Conservation (phyloP, 92 coral and sea anemone species). For the Micromussa lordhowensis region DNA sequence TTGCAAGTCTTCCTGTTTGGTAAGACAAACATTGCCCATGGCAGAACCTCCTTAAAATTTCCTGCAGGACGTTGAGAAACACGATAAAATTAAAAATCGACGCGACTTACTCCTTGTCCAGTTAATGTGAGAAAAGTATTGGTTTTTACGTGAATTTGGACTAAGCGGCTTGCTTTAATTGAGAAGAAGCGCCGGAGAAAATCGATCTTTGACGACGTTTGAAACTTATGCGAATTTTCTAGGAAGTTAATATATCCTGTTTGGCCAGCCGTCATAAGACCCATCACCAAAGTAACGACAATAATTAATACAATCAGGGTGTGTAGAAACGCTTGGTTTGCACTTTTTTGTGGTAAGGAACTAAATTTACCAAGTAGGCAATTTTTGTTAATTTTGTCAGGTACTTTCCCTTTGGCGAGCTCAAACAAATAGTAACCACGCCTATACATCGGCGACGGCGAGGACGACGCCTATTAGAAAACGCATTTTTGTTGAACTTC, state of each 20-base stretch:
- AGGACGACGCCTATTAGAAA: too few species aligned
- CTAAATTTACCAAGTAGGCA: not conserved
- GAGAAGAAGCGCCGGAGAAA: not conserved
- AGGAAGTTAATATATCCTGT: not conserved
- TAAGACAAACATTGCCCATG: not conserved
- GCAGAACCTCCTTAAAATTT: not conserved
- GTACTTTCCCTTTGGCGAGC: not conserved
- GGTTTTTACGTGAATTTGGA: not conserved
- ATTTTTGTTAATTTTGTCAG: not conserved
- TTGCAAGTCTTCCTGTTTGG: not conserved
- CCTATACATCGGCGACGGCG: too few species aligned
- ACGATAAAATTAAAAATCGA: not conserved
- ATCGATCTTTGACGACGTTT: not conserved
- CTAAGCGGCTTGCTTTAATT: not conserved
- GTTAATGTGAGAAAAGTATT: not conserved
- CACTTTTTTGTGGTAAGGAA: not conserved
- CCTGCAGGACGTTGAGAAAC: not conserved
- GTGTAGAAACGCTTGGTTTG: not conserved
- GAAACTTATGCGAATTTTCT: not conserved
- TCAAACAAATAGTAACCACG: not conserved
- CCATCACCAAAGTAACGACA: not conserved
- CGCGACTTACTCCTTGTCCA: not conserved
- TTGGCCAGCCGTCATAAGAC: not conserved
- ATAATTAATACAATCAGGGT: not conserved
- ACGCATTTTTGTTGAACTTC: too few species aligned